Evolutionary conservation across 30 jellyfish, hydroid and myxozoan genomes (phyloP), one percentile per base, ranked within the genome.

Genomic region (Mastigias papua): DNA sequence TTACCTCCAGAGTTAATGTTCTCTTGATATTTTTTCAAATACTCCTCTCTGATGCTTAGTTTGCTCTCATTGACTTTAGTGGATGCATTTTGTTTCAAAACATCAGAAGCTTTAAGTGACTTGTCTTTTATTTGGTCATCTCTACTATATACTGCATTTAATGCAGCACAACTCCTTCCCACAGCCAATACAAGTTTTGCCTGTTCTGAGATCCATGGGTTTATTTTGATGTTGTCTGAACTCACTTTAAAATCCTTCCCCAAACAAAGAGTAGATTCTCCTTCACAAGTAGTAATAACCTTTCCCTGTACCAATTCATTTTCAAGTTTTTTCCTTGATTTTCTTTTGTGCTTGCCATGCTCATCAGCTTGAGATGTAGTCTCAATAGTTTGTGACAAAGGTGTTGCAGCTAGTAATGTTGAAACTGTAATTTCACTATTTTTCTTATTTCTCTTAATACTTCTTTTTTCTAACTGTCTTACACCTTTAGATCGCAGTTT

Each of bases 171-270:
- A 31, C 85, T 81, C 42, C 89, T 30, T 15, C 91, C 81, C 69
- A 66, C 34, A 16, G 75, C 62, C 30, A 89, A 28, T 19, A 89
- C 91, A 34, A 75, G 77, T 31, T 89, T 89, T 15, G 97, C 90
- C 69, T 89, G 97, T 34, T 81, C 97, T 42, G 97, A 81, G 0
- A 89, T 89, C 97, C 97, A 89, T 9, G 91, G 93, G 61, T 89
- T 81, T 28, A 73, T 81, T 51, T 81, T 89, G 28, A 80, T 20
- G 30, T 61, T 72, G 23, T 90, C 23, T 13, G 82, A 21, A 60
- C 65, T 33, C 86, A 0, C 26, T 48, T 27, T 25, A 20, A 15
- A 7, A 48, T 1, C 60, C 34, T 27, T 20, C 21, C 54, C 48
- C 51, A 19, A 16, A 54, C 17, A 3, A 2, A 54, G 6, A 3